These are phyloP conservation scores for Stomatorhinus ivindoensis DNA, from an alignment of 2,113 vertebrate genomes.

Conservation along the genomic window DNA sequence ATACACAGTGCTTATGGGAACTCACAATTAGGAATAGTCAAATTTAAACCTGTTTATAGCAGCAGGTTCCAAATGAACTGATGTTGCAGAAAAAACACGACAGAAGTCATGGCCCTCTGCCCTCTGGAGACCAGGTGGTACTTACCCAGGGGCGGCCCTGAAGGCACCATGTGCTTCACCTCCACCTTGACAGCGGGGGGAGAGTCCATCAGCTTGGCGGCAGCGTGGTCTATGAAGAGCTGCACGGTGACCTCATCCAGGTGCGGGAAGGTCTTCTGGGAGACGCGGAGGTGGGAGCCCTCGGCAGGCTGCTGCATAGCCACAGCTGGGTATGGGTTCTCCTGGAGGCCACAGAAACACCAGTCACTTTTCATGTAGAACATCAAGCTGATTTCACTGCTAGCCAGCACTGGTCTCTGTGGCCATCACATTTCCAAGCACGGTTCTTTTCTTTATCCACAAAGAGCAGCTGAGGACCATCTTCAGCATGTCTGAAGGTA, in stretches of 20 bases:
- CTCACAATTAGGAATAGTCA: neutral
- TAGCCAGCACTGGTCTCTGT: neutral
- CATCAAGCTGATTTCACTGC: neutral
- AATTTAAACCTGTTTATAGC: neutral
- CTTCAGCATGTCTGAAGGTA: neutral
- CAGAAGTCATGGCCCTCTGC: neutral
- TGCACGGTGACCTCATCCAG: slow-evolving; percentile 82
- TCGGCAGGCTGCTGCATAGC: slow-evolving; percentile 82
- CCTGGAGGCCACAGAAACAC: slow-evolving; percentile 51
- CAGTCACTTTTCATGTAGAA: neutral
- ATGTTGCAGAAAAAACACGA: neutral
- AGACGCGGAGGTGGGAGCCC: slow-evolving; percentile 50
- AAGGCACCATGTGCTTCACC: slow-evolving; percentile 78
- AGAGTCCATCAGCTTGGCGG: slow-evolving; percentile 73
- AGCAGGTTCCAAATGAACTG: neutral
- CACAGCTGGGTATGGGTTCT: slow-evolving; percentile 88
- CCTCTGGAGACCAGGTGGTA: neutral
- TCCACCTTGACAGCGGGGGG: slow-evolving; percentile 77
- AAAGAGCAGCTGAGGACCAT: neutral
- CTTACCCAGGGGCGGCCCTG: slow-evolving; percentile 80
- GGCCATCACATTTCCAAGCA: neutral
- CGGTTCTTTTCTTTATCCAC: neutral
- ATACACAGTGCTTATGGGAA: neutral
- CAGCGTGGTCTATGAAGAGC: slow-evolving; percentile 89
- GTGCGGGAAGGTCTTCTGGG: slow-evolving; percentile 61